These are phyloP conservation scores for Petaurus breviceps DNA, from an alignment of 2,113 vertebrate species.

Conservation along the genomic window DNA sequence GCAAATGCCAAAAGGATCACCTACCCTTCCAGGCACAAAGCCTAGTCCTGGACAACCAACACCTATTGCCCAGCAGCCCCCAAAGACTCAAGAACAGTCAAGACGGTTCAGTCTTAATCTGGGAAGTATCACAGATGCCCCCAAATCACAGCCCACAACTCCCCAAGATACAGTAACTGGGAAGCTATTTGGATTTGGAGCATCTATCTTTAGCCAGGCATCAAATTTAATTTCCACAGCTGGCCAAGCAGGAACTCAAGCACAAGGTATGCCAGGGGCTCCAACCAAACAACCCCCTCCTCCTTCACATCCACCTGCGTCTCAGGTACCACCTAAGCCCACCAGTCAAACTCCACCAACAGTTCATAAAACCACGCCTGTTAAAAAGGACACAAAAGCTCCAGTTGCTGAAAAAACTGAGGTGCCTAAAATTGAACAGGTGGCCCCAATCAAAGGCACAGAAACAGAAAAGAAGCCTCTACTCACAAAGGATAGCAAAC, in stretches of 20 bases:
- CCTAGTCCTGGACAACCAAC: conserved; percentile 66
- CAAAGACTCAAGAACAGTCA: conserved; percentile 86
- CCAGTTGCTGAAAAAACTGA: conserved; percentile 79
- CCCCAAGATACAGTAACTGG: conserved; percentile 93
- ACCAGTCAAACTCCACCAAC: conserved; percentile 63
- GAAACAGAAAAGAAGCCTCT: conserved; percentile 80
- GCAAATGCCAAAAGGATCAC: conserved; percentile 83
- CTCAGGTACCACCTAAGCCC: conserved; percentile 74
- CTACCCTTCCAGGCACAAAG: conserved; percentile 83
- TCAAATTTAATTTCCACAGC: conserved; percentile 88
- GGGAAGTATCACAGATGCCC: conserved; percentile 87
- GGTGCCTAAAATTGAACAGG: conserved; percentile 75
- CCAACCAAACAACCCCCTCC: conserved; percentile 75
- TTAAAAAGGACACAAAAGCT: conserved; percentile 87
- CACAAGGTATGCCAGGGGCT: conserved; percentile 64
- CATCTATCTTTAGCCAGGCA: conserved; percentile 93
- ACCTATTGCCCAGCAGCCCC: conserved; percentile 82
- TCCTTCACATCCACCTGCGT: conserved; percentile 57
- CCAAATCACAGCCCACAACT: conserved; percentile 89
- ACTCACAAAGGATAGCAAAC: conserved; percentile 80
- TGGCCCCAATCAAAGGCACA: conserved; percentile 68
- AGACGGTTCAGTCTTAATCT: conserved; percentile 92
- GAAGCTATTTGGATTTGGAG: conserved; percentile 92
- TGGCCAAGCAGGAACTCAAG: conserved; percentile 80
- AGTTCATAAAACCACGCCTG: conserved; percentile 70